Base-by-base conservation (phyloP, 2,888 invertebrate species). In the Hartigia nigra region DNA sequence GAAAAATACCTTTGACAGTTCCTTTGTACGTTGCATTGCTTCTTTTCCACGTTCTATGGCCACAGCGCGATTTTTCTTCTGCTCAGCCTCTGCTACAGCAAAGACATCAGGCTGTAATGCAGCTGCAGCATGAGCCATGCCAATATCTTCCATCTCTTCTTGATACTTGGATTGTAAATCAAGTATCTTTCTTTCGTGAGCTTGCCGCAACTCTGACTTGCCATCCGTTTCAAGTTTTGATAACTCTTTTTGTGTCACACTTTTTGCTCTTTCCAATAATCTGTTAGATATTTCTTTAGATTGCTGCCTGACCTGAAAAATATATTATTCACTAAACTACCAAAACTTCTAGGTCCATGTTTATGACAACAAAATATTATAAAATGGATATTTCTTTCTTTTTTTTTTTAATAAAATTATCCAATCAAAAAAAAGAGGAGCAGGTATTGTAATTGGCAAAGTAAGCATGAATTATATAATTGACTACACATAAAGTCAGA, bases 281-380 rank as follows among this genome's bases (percentile, higher is more conserved):
- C 91, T 89, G 72, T 92, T 92, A 1, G 95, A 94, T 82, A 95
- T 92, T 82, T 93, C 93, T 85, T 93, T 95, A 0, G 94, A 94
- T 85, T 94, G 94, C 82, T 94, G 93, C 35, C 95, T 92, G 69
- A 94, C 94, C 94, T 94, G 80, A 23, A 55, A 55, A 23, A 55
- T 55, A 0, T 55, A 55, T 0, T 9, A 23, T 1, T 55, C 23
- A 55, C 9, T 55, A 55, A 55, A 2, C 55, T 55, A 55, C 2
- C 55, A 55, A 9, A 9, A 55, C 23, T 55, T 55, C 23, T 55
- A 23, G 23, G 1, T 55, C 23, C 55, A 55, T 9, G 23, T 55
- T 55, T 9, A 55, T 55, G 2, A 23, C 9, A 55, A 55, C 23
- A 23, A 5, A 9, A 23, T 9, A 35, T 55, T 23, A 55, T 55